Evolutionary conservation across 1,140 invertebrate species (phyloP).

Genomic region (Atta colombica): DNA sequence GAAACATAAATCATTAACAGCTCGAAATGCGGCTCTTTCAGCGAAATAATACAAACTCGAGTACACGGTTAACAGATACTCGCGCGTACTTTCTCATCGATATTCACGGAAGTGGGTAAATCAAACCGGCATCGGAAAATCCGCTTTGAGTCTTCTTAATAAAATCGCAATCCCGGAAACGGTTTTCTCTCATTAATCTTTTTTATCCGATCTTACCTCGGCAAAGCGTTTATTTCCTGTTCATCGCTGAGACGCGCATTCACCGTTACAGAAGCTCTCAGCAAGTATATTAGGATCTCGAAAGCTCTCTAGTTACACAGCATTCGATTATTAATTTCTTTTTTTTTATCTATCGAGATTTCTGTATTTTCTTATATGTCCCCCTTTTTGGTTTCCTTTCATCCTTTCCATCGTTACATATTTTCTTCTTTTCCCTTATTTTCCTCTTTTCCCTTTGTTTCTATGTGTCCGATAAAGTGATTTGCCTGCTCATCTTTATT

Average conservation of each 20-base stretch:
- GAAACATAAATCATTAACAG: constrained; percentile 56
- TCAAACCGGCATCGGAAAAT: constrained; percentile 55
- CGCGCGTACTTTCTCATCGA: constrained; percentile 47
- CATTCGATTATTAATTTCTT: constrained; percentile 73
- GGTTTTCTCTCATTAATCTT: constrained; percentile 74
- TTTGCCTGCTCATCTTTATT: constrained; percentile 74
- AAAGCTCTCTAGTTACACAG: constrained; percentile 62
- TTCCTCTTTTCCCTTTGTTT: constrained; percentile 52
- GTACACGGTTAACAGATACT: constrained; percentile 19
- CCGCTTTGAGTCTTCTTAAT: constrained; percentile 72
- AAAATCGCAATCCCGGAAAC: constrained; percentile 75
- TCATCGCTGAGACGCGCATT: constrained; percentile 62
- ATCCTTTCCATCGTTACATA: not conserved
- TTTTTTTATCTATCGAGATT: constrained; percentile 40
- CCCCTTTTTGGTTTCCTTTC: not conserved
- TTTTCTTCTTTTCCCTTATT: not conserved
- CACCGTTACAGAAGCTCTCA: constrained; percentile 64
- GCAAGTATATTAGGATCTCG: constrained; percentile 75
- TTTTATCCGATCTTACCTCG: constrained; percentile 62
- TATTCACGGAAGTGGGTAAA: constrained; percentile 60
- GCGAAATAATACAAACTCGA: constrained; percentile 44
- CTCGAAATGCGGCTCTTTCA: constrained; percentile 48
- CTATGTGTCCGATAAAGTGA: constrained; percentile 70
- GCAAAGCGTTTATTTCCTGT: constrained; percentile 75
- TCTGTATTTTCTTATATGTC: constrained; percentile 25